phyloP scores from a whole-genome alignment of 2,797 vertebrate genomes.

The Platalea minor region DNA sequence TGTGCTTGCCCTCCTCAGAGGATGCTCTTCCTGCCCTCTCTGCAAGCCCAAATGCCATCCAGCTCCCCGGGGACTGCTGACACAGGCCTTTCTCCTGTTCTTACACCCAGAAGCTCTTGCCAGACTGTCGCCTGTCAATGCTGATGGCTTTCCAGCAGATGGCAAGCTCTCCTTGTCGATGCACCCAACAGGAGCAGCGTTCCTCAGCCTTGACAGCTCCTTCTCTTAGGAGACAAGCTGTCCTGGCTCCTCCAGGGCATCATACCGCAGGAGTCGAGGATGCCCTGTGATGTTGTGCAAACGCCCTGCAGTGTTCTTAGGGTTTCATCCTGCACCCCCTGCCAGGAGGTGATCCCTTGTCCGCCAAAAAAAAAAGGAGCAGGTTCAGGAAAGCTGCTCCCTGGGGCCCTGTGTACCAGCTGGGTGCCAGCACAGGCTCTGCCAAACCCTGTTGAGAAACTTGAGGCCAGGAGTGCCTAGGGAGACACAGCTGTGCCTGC shows the following conservation, averaged over 20 bases:
- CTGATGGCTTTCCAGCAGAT: background rate
- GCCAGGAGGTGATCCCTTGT: background rate
- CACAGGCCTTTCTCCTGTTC: background rate
- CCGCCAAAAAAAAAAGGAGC: background rate
- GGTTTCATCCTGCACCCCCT: background rate
- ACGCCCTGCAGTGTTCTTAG: background rate
- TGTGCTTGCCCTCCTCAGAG: background rate
- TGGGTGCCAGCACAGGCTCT: background rate
- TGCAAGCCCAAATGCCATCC: background rate
- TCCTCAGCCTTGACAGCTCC: background rate
- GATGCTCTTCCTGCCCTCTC: background rate
- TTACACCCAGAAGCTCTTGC: background rate
- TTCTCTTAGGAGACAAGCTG: background rate
- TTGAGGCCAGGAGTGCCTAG: background rate
- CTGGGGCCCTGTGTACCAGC: background rate
- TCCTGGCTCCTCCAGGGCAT: background rate
- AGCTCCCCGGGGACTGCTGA: background rate
- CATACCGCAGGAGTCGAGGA: fast-evolving
- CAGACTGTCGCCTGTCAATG: background rate
- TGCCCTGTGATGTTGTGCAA: background rate
- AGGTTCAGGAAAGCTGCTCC: background rate
- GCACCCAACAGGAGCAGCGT: fast-evolving
- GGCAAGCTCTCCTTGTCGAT: background rate
- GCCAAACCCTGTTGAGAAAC: background rate
- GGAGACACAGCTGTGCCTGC: background rate